Conservation (phyloP, 2,888 invertebrate species). For the Calameuta idolon region DNA sequence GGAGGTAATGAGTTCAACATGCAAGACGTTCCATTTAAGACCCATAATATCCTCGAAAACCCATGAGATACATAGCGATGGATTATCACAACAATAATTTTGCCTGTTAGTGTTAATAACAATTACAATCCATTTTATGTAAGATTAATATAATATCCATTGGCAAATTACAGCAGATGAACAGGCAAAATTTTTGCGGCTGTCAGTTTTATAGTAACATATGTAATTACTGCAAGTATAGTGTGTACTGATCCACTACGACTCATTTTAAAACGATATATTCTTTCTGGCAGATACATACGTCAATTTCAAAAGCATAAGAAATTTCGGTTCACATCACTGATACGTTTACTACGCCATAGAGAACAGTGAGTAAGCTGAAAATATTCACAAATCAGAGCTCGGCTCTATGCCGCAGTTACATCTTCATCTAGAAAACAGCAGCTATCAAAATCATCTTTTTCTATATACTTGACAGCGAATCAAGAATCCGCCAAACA, state of each 20-base stretch:
- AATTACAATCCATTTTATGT: neutral
- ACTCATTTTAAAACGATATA: constrained; percentile 7
- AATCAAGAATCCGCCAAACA: neutral
- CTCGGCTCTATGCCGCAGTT: neutral
- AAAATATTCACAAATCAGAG: neutral
- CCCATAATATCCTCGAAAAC: constrained; percentile 2
- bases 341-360: neutral
- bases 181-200: constrained; percentile 41
- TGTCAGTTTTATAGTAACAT: constrained; percentile 20
- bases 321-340: neutral
- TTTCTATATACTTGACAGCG: neutral
- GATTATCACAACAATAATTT: neutral
- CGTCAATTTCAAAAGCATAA: neutral
- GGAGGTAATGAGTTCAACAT: constrained; percentile 39
- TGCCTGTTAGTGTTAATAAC: neutral
- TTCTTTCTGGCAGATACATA: neutral
- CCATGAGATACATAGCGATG: neutral
- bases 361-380: neutral
- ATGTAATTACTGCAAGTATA: constrained; percentile 25
- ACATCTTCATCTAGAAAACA: neutral
- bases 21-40: constrained; percentile 24
- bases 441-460: neutral
- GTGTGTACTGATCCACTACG: constrained; percentile 28
- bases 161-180: neutral
- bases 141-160: neutral